Conservation (phyloP, 2,888 invertebrate species). For the Brenthis hecate region DNA sequence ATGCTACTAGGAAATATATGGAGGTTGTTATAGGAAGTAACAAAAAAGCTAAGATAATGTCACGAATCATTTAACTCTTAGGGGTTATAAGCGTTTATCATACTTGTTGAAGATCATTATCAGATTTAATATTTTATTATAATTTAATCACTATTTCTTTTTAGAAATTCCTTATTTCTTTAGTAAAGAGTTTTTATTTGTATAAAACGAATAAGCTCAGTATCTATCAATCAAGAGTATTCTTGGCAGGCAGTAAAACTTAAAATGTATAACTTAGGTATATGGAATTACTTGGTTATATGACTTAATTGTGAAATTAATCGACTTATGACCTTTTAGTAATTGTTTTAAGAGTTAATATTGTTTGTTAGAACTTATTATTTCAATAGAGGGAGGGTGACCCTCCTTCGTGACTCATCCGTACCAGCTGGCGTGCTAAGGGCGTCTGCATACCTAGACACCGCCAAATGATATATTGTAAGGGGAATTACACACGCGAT, state of each 20-base stretch:
- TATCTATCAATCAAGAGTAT: not conserved
- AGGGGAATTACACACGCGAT: conserved; percentile 38
- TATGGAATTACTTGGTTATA: conserved; percentile 30
- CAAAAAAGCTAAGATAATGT: no score
- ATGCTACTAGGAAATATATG: not conserved
- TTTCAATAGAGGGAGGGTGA: conserved; percentile 36
- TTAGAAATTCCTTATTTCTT: no score
- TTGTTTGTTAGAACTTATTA: conserved; percentile 27
- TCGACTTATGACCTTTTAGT: conserved; percentile 16
- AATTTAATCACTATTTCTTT: no score
- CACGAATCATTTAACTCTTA: no score
- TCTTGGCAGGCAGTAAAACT: conserved; percentile 2
- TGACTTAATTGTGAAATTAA: conserved; percentile 19
- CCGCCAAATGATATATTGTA: conserved; percentile 38
- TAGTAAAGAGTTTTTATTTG: no score
- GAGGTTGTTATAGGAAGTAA: no score
- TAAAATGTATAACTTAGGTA: conserved; percentile 25
- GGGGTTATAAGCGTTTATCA: no score
- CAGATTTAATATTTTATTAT: no score
- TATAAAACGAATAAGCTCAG: no score
- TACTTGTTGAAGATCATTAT: no score
- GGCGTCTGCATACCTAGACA: conserved; percentile 40
- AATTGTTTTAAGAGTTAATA: conserved; percentile 24
- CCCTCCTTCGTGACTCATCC: conserved; percentile 41
- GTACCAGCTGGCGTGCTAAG: conserved; percentile 41